Conservation (phyloP, 2,113 vertebrate genomes). For the Gadus macrocephalus region DNA sequence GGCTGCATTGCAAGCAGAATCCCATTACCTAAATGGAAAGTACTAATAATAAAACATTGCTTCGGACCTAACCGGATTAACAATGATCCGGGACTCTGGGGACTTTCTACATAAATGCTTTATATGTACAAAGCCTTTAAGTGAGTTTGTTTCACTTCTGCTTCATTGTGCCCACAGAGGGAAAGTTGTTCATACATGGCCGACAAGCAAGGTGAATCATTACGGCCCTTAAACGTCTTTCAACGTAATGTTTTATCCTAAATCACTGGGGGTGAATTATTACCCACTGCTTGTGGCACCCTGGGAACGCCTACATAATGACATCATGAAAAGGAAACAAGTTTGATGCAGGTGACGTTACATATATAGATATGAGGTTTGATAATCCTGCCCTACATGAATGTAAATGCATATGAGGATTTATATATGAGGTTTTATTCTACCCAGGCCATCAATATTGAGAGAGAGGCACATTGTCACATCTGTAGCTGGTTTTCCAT, state of each 20-base stretch:
- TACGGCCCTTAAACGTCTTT: constrained; percentile 38
- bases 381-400: no score
- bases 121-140: constrained; percentile 52
- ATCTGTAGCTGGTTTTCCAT: neutral
- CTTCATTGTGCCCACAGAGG: constrained; percentile 31
- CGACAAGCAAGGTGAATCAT: constrained; percentile 34
- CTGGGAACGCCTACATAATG: no score
- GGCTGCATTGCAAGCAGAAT: constrained; percentile 54
- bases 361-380: no score
- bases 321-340: no score
- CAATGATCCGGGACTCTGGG: constrained; percentile 59
- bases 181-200: constrained; percentile 30
- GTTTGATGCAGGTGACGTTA: no score
- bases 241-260: constrained; percentile 45
- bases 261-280: constrained; percentile 39
- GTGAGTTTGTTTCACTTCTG: constrained; percentile 46
- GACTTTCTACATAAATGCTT: constrained; percentile 48
- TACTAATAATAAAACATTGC: constrained; percentile 68
- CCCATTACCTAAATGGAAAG: constrained; percentile 68
- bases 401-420: no score
- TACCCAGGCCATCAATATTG: no score
- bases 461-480: neutral
- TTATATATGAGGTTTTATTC: no score
- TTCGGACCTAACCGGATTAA: constrained; percentile 64
- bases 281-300: constrained; percentile 20